Conservation (phyloP, 2,113 vertebrate genomes). For the Proteles cristata region DNA sequence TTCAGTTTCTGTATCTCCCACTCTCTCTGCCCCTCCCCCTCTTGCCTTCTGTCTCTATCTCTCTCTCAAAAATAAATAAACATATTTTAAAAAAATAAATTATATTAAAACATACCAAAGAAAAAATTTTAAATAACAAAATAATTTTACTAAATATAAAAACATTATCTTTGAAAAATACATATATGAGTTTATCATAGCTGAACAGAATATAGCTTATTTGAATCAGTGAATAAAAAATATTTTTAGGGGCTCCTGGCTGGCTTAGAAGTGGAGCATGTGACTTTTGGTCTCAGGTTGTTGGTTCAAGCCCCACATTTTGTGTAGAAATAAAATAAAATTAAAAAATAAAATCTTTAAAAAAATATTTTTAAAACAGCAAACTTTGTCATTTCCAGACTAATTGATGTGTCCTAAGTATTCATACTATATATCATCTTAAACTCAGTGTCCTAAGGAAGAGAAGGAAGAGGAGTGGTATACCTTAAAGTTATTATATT, state of each 20-base stretch:
- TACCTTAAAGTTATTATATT: neutral
- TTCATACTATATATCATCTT: neutral
- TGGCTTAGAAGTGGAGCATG: neutral
- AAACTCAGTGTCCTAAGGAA: neutral
- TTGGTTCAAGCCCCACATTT: neutral
- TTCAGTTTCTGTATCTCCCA: too few species aligned
- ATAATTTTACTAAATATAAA: neutral
- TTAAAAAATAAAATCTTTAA: neutral
- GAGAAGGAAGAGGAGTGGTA: neutral
- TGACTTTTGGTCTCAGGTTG: neutral
- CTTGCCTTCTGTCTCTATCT: too few species aligned
- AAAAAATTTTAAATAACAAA: neutral
- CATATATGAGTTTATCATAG: neutral
- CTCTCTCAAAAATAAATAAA: too few species aligned
- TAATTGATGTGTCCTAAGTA: neutral
- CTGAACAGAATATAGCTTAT: neutral
- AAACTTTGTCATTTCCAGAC: neutral
- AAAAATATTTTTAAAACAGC: neutral
- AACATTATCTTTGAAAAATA: neutral
- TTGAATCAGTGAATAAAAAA: neutral
- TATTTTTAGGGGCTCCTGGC: neutral
- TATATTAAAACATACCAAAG: neutral
- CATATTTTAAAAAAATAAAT: neutral
- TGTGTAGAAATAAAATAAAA: neutral
- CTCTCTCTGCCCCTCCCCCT: too few species aligned